Evolutionary conservation across 2,888 invertebrate species (phyloP), one percentile per base, ranked within the genome.

Genomic region (Sarcophaga subvicina): DNA sequence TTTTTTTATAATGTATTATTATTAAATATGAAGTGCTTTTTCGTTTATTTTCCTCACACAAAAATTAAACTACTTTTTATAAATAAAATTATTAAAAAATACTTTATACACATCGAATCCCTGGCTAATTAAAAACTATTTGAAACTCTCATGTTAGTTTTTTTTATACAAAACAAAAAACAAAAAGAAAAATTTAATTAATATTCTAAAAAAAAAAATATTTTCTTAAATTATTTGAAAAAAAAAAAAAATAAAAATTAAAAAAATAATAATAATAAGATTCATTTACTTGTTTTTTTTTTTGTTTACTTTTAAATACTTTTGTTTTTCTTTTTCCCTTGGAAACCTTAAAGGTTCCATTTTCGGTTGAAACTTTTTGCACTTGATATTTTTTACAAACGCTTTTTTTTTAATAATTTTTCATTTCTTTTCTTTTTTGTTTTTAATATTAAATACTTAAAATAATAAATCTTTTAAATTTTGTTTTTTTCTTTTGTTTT

Each of bases 81-180:
- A 54, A 37, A 67, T 69, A 73, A 47, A 71, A 20, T 71, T 59
- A 72, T 67, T 76, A 76, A 72, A 60, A 71, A 70, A 62, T 71
- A 73, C 67, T 62, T 75, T 81, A 77, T 86, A 84, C 83, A 83
- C 70, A 54, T 80, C 71, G 71, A 85, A 81, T 67, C 81, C 49
- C 75, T 78, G 63, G 5, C 12, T 27, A 70, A 64, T 27, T 64
- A 67, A 87, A 87, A 89, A 89, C 89, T 90, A 90, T 89, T 88
- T 80, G 83, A 88, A 89, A 92, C 90, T 92, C 92, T 92, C 91
- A 91, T 91, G 89, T 92, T 91, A 90, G 90, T 90, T 82, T 78
- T 80, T 78, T 76, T 45, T 37, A 37, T 37, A 37, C 54, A 54
- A 14, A 14, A 66, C 37, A 66, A 75, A 67, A 20, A 64, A 84